Evolutionary conservation across 2,797 vertebrate genomes (phyloP).

Genomic region (Mormyrops attenuatus): DNA sequence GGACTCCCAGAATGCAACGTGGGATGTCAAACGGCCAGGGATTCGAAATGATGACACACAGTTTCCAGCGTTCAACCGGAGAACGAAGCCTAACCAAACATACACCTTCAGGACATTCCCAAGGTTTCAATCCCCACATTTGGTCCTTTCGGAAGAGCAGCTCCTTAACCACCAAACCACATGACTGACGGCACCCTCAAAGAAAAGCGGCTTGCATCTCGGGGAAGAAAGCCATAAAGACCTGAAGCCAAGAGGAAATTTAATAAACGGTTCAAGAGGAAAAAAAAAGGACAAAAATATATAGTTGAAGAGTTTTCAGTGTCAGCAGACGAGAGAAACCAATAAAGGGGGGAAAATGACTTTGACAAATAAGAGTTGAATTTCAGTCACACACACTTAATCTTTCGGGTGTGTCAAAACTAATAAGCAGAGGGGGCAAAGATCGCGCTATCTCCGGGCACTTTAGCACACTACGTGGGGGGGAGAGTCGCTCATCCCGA

Average conservation of each 20-base stretch:
- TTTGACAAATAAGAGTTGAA: not conserved
- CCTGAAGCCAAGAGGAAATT: constrained; percentile 14
- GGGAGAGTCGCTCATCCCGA: not conserved
- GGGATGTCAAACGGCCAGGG: too few species aligned
- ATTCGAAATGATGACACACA: not conserved
- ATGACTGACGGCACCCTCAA: not conserved
- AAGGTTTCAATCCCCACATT: not conserved
- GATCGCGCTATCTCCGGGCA: not conserved
- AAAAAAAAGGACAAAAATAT: not conserved
- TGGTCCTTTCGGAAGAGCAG: not conserved
- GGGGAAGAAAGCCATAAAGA: constrained; percentile 20
- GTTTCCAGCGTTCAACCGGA: not conserved
- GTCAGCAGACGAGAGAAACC: constrained; percentile 1
- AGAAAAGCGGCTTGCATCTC: constrained; percentile 36
- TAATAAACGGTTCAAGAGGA: constrained; percentile 8
- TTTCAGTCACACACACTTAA: not conserved
- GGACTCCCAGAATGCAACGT: not conserved
- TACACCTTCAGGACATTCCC: not conserved
- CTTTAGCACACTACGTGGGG: not conserved
- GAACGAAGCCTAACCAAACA: not conserved
- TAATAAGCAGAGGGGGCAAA: not conserved
- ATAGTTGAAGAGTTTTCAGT: not conserved
- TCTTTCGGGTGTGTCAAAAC: constrained; percentile 11
- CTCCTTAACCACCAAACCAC: not conserved
- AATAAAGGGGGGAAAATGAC: constrained; percentile 9